Conservation (phyloP, 1,140 invertebrate species). For the Drosophila pachea region DNA sequence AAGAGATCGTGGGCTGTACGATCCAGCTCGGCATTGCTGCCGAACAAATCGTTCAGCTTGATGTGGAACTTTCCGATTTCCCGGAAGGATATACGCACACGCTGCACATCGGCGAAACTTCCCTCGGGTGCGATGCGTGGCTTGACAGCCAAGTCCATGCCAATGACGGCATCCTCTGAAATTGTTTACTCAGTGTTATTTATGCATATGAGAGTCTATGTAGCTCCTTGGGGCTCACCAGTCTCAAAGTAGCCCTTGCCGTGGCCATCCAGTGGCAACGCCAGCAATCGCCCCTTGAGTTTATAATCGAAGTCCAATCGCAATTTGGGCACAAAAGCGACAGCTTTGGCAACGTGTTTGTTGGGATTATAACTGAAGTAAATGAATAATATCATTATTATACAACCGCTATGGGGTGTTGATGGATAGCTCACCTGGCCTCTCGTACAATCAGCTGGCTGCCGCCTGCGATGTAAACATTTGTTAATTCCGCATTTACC, state of each 20-base stretch:
- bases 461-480: constrained; percentile 50
- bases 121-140: constrained; percentile 81
- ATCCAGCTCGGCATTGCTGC: constrained; percentile 74
- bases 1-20: constrained; percentile 83
- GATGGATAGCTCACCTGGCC: constrained; percentile 29
- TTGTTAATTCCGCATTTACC: constrained; percentile 55
- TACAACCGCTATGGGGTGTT: no score
- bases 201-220: background rate
- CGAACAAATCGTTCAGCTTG: constrained; percentile 55
- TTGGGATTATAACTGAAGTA: constrained; percentile 41
- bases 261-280: constrained; percentile 84
- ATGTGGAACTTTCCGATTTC: constrained; percentile 64
- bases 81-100: constrained; percentile 40
- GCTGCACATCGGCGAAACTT: constrained; percentile 82
- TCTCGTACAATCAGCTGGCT: constrained; percentile 39
- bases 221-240: constrained; percentile 79
- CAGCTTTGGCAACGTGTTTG: constrained; percentile 24
- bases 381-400: background rate
- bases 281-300: constrained; percentile 83
- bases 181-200: background rate
- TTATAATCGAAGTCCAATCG: constrained; percentile 85
- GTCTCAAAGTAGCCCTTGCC: constrained; percentile 84
- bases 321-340: constrained; percentile 81
- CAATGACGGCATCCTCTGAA: constrained; percentile 81
- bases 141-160: constrained; percentile 81